A percentile compares a stretch with the other conserved stretches of the same genome.
Evolutionary conservation across 2,888 invertebrate genomes (phyloP).

Genomic region (Trachelus stipa): DNA sequence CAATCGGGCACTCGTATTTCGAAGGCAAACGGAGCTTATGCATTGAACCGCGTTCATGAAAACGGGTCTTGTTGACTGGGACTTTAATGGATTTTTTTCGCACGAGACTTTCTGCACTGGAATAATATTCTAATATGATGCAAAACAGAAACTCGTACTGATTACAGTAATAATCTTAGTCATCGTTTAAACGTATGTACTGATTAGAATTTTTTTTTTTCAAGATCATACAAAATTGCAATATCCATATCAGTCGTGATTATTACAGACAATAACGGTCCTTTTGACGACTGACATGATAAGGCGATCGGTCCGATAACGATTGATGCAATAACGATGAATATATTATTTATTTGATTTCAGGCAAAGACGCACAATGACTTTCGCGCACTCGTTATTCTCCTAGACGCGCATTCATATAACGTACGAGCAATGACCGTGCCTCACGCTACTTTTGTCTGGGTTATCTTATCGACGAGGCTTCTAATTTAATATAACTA

Average conservation of each 20-base stretch:
- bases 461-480: constrained; percentile 8
- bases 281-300: neutral
- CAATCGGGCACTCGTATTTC: no score
- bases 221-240: neutral
- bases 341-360: neutral
- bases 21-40: no score
- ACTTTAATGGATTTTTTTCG: neutral
- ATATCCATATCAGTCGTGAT: neutral
- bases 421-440: neutral
- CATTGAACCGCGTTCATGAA: no score
- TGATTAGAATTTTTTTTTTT: neutral
- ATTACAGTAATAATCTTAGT: neutral
- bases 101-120: neutral
- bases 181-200: neutral
- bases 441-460: neutral
- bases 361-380: neutral
- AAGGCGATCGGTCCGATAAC: neutral
- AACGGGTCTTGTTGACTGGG: no score
- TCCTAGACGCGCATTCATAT: neutral
- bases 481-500: constrained; percentile 7
- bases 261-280: neutral
- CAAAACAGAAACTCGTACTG: neutral
- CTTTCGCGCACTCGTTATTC: neutral
- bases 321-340: neutral
- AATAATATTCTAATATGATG: neutral